Evolutionary conservation across 2,113 vertebrate species (phyloP), one percentile per base, ranked within the genome.

Genomic region (Sterrhoptilus dennistouni): DNA sequence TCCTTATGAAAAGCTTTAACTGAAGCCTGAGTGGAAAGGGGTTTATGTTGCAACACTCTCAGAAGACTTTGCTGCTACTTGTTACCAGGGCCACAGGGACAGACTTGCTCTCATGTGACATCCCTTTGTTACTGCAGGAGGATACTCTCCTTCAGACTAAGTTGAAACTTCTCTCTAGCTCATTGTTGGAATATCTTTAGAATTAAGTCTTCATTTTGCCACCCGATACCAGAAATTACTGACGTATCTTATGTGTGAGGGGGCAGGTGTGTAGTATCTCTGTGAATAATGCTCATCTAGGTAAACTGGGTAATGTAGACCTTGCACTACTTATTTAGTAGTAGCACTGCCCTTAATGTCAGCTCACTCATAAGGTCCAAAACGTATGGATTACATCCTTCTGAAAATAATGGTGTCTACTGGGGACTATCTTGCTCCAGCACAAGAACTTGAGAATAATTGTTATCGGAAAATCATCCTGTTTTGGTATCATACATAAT

Each of bases 161-260:
- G 21, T 12, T 59, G 47, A 54, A 78, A 35, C 42, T 78, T 6
- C 33, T 89, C 10, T 12, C 8, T 14, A 6, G 15, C 45, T 83
- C 15, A 15, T 7, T 60, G 19, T 22, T 5, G 4, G 45, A 65
- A 29, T 11, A 11, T 60, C 33, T 64, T 78, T 49, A 50, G 64
- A 84, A 59, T 81, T 36, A 56, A 61, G 23, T 50, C 18, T 77
- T 87, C 4, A 9, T 59, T 78, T 17, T 81, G 12, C 63, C 72
- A 1, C 18, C 4, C 59, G 29, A 14, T 70, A 52, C 5, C 38
- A 84, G 52, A 87, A 71, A 47, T 54, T 29, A 63, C 12, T 47
- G 24, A 1, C 0, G 0, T 44, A 11, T 76, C 12, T 63, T 71
- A 31, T 1, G 5, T 52, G 5, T 40, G 44, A 71, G 44, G 11